These are phyloP conservation scores for Melanotaenia pygmaea DNA, from an alignment of 2,797 vertebrate species.

Conservation along the genomic window DNA sequence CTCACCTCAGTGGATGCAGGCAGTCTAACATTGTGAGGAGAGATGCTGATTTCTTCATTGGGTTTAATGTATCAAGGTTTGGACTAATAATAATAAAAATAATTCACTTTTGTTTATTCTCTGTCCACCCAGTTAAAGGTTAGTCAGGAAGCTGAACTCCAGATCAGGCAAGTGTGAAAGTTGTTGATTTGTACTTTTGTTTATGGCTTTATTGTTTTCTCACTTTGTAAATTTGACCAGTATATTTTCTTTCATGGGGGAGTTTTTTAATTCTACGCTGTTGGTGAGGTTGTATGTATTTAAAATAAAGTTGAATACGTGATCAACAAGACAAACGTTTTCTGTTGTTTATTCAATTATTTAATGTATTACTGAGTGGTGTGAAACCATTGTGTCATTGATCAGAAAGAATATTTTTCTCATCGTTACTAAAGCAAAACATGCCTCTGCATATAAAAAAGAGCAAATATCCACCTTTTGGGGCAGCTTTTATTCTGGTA, in stretches of 20 bases:
- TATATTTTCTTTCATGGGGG: constrained; percentile 67
- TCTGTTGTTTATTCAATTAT: neutral
- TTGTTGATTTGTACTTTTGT: constrained; percentile 41
- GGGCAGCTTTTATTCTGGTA: neutral
- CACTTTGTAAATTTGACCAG: constrained; percentile 76
- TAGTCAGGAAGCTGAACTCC: constrained; percentile 38
- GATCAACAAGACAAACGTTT: constrained; percentile 55
- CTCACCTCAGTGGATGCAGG: constrained; percentile 60
- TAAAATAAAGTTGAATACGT: constrained; percentile 83
- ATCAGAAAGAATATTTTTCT: neutral
- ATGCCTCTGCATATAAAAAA: neutral
- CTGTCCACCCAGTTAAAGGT: constrained; percentile 27
- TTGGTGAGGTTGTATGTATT: constrained; percentile 83
- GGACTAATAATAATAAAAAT: constrained; percentile 33
- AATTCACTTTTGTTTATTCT: constrained; percentile 16
- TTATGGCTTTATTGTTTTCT: constrained; percentile 66
- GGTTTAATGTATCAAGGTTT: constrained; percentile 13
- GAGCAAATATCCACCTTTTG: neutral
- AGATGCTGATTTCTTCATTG: constrained; percentile 55
- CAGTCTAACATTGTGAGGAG: constrained; percentile 42
- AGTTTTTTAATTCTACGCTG: constrained; percentile 84
- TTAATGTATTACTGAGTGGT: neutral
- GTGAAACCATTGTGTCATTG: neutral
- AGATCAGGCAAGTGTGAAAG: constrained; percentile 21
- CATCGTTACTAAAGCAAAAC: no score